Percentiles rank a stretch among this genome's conserved stretches.
These are phyloP conservation scores for Aegotheles bennettii DNA, from an alignment of 2,113 vertebrate species.

Conservation along the genomic window DNA sequence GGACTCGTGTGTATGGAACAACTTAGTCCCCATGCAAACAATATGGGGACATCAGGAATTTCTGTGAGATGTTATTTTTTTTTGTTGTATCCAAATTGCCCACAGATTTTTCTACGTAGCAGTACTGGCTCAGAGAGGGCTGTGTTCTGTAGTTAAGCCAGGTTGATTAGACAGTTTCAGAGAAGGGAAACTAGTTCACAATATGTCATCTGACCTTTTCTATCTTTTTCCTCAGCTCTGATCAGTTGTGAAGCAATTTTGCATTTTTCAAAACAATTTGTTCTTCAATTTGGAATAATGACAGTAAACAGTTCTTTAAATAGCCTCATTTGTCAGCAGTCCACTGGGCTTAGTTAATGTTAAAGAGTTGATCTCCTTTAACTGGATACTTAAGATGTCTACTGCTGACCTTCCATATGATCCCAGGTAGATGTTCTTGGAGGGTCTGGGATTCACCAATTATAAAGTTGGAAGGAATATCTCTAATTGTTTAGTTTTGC, in stretches of 20 bases:
- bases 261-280: constrained; percentile 38
- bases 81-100: constrained; percentile 11
- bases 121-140: background rate
- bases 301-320: constrained; percentile 50
- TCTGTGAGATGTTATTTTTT: background rate
- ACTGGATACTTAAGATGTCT: background rate
- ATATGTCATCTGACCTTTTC: constrained; percentile 27
- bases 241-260: constrained; percentile 31
- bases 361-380: constrained; percentile 15
- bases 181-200: background rate
- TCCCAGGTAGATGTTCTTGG: background rate
- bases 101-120: constrained; percentile 13
- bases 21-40: constrained; percentile 56
- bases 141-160: background rate
- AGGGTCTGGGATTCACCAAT: background rate
- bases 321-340: constrained; percentile 46
- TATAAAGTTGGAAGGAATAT: background rate
- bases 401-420: constrained; percentile 1
- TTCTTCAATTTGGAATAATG: constrained; percentile 37
- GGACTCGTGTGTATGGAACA: constrained; percentile 45
- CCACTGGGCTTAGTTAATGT: constrained; percentile 30
- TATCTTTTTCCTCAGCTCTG: background rate
- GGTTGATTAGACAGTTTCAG: constrained; percentile 6
- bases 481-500: background rate
- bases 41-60: constrained; percentile 43